These are phyloP conservation scores for Apodemus speciosus DNA, from an alignment of 2,113 vertebrate species.

Conservation along the genomic window DNA sequence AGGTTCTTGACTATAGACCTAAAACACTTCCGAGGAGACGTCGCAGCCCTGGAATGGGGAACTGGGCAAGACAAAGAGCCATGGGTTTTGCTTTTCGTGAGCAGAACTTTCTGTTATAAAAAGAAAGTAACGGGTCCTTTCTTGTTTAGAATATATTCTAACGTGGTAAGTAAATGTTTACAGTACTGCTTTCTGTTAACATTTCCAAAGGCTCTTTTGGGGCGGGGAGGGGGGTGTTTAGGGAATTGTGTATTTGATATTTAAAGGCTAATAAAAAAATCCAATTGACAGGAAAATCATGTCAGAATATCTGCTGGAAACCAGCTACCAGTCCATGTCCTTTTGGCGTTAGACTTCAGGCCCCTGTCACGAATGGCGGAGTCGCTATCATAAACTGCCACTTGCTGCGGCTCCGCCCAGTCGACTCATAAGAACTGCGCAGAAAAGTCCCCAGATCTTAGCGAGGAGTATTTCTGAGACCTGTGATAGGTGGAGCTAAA, in stretches of 20 bases:
- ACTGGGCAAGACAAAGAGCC: background rate
- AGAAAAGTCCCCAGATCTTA: constrained; percentile 46
- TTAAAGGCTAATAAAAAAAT: constrained; percentile 62
- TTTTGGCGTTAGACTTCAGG: constrained; percentile 45
- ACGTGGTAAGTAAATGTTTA: constrained; percentile 38
- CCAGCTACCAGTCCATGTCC: constrained; percentile 29
- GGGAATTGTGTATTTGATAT: constrained; percentile 58
- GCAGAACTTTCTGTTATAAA: constrained; percentile 7
- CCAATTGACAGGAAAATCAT: constrained; percentile 52
- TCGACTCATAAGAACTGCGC: constrained; percentile 33
- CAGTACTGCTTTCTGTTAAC: constrained; percentile 52
- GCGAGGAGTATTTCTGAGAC: constrained; percentile 44
- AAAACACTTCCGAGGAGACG: background rate
- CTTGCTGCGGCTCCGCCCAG: background rate
- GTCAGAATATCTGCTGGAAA: constrained; percentile 23
- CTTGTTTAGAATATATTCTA: constrained; percentile 56
- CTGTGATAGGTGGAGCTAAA: background rate
- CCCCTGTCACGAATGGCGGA: constrained; percentile 1
- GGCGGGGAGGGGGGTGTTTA: background rate
- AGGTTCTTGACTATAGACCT: background rate
- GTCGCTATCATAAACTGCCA: background rate
- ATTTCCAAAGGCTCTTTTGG: constrained; percentile 40
- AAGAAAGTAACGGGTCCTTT: constrained; percentile 24
- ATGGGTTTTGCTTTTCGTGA: background rate
- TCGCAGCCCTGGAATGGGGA: background rate